These are phyloP conservation scores for Geotrypetes seraphini DNA, from an alignment of 2,797 vertebrate species.

Conservation along the genomic window DNA sequence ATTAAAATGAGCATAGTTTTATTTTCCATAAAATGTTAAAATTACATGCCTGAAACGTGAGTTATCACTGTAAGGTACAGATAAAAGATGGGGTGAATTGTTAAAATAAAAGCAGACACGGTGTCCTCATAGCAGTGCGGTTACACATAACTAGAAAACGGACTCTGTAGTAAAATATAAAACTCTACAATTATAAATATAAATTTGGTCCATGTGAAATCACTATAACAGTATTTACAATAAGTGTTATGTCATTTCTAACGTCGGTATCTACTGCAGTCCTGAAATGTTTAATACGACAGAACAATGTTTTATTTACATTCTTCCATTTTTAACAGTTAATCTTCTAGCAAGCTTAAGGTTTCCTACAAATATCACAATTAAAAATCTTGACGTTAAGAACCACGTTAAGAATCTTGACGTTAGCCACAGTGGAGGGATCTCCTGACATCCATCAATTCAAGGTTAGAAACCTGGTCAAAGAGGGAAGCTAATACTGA, in stretches of 20 bases:
- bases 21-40: constrained; percentile 65
- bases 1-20: constrained; percentile 45
- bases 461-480: constrained; percentile 51
- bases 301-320: constrained; percentile 69
- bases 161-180: constrained; percentile 86
- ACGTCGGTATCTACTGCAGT: constrained; percentile 48
- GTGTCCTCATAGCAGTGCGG: constrained; percentile 66
- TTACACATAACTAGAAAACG: constrained; percentile 81
- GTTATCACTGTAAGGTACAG: constrained; percentile 49
- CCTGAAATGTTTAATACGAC: constrained; percentile 52
- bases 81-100: constrained; percentile 53
- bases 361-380: constrained; percentile 64
- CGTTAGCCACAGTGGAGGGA: constrained; percentile 33
- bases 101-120: constrained; percentile 64
- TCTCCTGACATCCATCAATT: constrained; percentile 49
- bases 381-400: constrained; percentile 59
- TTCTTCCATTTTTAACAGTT: constrained; percentile 57
- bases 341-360: constrained; percentile 55
- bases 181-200: constrained; percentile 99
- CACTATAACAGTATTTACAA: constrained; percentile 88
- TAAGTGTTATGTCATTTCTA: constrained; percentile 67
- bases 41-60: constrained; percentile 67
- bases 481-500: constrained; percentile 43
- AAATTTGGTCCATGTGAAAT: constrained; percentile 93
- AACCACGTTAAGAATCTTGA: constrained; percentile 59